Evolutionary conservation across 2,113 vertebrate genomes (phyloP), one percentile per base, ranked within the genome.

Genomic region (Poeciliopsis retropinna): DNA sequence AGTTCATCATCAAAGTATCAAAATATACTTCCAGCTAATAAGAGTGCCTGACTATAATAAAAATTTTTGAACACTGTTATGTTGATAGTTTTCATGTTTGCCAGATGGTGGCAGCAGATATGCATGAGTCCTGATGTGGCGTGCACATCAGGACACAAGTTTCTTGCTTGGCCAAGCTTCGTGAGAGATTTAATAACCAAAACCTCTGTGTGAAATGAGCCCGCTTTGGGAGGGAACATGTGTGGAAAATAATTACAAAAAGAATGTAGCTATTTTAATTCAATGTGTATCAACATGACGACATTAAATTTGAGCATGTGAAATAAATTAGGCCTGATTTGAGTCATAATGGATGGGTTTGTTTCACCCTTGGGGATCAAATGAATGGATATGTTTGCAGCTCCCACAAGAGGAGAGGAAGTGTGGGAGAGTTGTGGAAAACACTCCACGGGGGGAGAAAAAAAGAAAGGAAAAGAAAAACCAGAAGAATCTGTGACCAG

Each of bases 281-380:
- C 44, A 69, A 60, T 61, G 64, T 82, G 69, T 68, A 78, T 81
- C 73, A 83, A 78, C 73, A 85, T 51, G 11, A 70, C 73, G 41
- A 76, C 76, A 81, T 85, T 89, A 73, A 84, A 80, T 84, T 75
- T 77, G 74, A 81, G 67, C 81, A 79, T 87, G 68, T 51, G 19
- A 84, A 82, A 85, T 81, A 79, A 81, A 88, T 84, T 70, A 74
- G 75, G 68, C 69, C 81, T 86, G 75, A 87, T 88, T 82, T 81
- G 76, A 79, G 67, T 84, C 79, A 87, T 78, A 72, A 70, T 83
- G 77, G 83, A 81, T 62, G 60, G 68, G 44, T 80, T 87, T 87
- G 69, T 87, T 85, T 87, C 75, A 78, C 77, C 79, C 71, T 44
- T 64, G 64, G 67, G 84, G 78, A 78, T 79, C 67, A 86, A 85